Conservation (phyloP, 2,797 vertebrate genomes). For the Anas georgica region DNA sequence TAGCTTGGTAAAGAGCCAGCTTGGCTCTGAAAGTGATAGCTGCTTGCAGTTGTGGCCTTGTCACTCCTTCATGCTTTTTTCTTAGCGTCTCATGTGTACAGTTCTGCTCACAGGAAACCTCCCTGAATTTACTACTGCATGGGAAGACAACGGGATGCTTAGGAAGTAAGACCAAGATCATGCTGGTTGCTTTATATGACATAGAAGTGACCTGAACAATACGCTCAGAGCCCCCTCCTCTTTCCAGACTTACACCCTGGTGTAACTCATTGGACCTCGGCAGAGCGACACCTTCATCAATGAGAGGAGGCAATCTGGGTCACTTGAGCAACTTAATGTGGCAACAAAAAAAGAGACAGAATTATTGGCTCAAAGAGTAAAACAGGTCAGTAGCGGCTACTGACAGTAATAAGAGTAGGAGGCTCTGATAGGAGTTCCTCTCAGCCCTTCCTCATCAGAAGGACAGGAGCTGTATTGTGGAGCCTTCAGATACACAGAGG, state of each 20-base stretch:
- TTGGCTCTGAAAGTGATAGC: neutral
- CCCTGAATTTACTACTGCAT: fast-evolving
- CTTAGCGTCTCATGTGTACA: neutral
- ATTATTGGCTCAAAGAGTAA: neutral
- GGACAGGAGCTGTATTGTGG: neutral
- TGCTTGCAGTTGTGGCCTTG: neutral
- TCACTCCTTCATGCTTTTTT: neutral
- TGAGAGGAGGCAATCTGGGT: neutral
- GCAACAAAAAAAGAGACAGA: neutral
- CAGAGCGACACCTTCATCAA: neutral
- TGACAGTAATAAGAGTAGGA: neutral
- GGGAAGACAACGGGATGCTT: neutral
- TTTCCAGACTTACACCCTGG: neutral
- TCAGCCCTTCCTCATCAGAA: neutral
- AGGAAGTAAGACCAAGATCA: neutral
- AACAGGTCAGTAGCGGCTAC: neutral
- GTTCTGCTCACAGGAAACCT: neutral
- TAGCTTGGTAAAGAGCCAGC: neutral
- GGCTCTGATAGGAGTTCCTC: neutral
- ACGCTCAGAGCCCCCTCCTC: neutral
- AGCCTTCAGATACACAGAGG: neutral
- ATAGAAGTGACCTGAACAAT: neutral
- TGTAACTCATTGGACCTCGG: neutral
- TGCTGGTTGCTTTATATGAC: neutral
- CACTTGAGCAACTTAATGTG: neutral